Percentiles rank a stretch among this genome's conserved stretches.
These are phyloP conservation scores for Eulithis testata DNA, from an alignment of 2,888 invertebrate genomes.

Conservation along the genomic window DNA sequence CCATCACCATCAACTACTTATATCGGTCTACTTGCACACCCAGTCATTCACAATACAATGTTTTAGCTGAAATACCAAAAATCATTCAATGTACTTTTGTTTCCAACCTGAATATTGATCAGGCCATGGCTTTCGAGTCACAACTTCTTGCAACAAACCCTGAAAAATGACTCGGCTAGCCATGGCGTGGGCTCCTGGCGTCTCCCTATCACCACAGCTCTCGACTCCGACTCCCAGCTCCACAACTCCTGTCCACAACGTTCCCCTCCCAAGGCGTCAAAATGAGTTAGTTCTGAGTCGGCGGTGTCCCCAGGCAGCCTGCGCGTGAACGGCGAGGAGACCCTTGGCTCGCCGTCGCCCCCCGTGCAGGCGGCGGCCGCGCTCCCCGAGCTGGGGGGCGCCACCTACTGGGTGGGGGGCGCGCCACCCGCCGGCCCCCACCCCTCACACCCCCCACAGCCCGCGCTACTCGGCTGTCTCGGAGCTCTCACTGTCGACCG, in stretches of 20 bases:
- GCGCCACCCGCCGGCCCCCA: constrained; percentile 87
- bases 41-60: no score
- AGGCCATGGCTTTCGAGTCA: no score
- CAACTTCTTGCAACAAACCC: no score
- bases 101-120: no score
- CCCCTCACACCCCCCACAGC: constrained; percentile 59
- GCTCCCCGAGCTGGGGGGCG: constrained; percentile 88
- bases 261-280: neutral
- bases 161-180: no score
- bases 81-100: no score
- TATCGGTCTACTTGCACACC: no score
- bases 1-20: no score
- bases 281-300: constrained; percentile 46
- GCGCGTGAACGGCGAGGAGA: constrained; percentile 88
- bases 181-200: no score
- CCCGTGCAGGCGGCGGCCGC: constrained; percentile 83
- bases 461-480: constrained; percentile 92
- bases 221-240: neutral
- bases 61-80: no score
- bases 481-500: constrained; percentile 89
- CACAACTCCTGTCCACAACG: no score
- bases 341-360: constrained; percentile 87
- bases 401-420: constrained; percentile 93
- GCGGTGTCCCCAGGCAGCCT: constrained; percentile 83
- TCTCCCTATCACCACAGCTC: no score